Base-by-base conservation (phyloP, 1,140 invertebrate genomes). In the Euwallacea similis region DNA sequence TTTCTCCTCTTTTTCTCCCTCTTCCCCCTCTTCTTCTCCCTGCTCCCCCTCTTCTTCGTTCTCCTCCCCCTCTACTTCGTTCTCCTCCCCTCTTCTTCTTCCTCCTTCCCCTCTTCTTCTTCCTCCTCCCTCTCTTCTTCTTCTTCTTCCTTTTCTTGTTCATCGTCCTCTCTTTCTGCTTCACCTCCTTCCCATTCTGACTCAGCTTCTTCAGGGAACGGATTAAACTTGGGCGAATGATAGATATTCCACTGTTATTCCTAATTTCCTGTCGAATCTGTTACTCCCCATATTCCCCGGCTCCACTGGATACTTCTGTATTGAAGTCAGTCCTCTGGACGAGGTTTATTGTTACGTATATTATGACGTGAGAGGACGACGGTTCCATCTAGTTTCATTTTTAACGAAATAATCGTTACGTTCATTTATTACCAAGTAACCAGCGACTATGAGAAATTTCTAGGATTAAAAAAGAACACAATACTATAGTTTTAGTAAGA, bases 221-320 rank as follows among this genome's bases (percentile, higher is more conserved):
- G 71, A 76, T 75, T 74, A 7, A 76, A 76, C 55, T 79, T 79
- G 0, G 81, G 80, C 42, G 83, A 76, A 71, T 83, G 82, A n/a
- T 81, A 81, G 47, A 83, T 80, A 16, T 82, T 77, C 82, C 84
- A 86, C 41, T 85, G 85, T 81, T 91, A 89, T 68, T 91, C 89
- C 71, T 88, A 86, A 41, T 87, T 86, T 44, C 86, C 85, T 0
- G 86, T 89, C 0, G 90, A 90, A 81, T 92, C 91, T 0, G 79
- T 76, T 62, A 89, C 86, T 81, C 92, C 90, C 82, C 89, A 87
- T 47, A 92, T 86, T 80, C n/a, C 92, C 90, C 0, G 86, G 85
- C 0, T 86, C 87, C 16, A 88, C 77, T 11, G 81, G 78, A 76
- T 89, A 92, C 75, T 92, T 90, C 53, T 86, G 81, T 55, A n/a